Evolutionary conservation across 37 sponge, comb jelly and placozoan genomes (phyloP), one percentile per base, ranked within the genome.

Genomic region (Bolinopsis microptera): DNA sequence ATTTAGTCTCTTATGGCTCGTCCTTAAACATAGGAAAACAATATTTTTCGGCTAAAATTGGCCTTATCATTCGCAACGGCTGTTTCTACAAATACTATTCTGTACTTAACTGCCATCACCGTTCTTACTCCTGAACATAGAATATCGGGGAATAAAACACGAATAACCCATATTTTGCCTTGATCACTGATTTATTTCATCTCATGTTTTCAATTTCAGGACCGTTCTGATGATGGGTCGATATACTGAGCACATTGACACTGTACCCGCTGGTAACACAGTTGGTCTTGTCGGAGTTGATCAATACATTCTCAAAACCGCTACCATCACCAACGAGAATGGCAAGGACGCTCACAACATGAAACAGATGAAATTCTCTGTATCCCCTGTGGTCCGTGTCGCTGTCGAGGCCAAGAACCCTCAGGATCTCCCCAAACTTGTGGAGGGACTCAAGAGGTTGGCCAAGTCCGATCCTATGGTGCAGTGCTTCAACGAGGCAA

Each of bases 381-480:
- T 99, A 34, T 96, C 96, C 61, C 99, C 99, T n/a, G 99, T 99
- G 26, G 99, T 99, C 39, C 96, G 99, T 69, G 97, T 99, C 23
- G 99, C 99, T 26, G 99, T 99, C 35, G 99, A 99, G 82, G 95
- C 97, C 80, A 97, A 97, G 94, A 97, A 99, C 93, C 97, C 99
- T 0, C 61, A 95, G 22, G 99, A 99, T 68, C 95, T 99, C 68
- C 99, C 99, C 38, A 99, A 99, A 83, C 94, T 99, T 40, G 99
- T 99, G 24, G 99, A 99, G 74, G 99, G 99, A 0, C 93, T 99
- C 32, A 99, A 99, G 93, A 94, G 99, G 25, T 94, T 99, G 82
- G 97, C 99, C 39, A 99, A 99, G 93, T 97, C 97, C 68, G 99
- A 99, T 77, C 99, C 99, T 37, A 99, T 99, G 99, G 99, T 99